Evolutionary conservation across 2,113 vertebrate genomes (phyloP).

Genomic region (Pseudolaguvia tuberculata): DNA sequence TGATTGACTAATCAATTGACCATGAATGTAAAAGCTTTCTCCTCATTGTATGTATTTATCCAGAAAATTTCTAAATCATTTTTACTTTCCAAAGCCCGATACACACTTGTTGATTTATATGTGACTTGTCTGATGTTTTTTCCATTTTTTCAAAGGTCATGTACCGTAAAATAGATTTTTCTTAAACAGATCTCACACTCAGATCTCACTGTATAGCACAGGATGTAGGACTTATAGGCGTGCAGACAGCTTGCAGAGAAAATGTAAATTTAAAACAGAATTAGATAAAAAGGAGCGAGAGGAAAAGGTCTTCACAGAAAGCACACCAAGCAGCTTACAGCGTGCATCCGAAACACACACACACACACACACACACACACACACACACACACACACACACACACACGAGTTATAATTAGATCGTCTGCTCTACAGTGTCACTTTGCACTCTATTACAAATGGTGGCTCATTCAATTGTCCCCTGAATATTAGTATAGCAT

Average conservation of each 20-base stretch:
- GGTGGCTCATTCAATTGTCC: neutral
- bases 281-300: slow-evolving; percentile 29
- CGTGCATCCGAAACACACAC: too few species aligned
- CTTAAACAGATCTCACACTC: too few species aligned
- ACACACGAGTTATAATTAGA: slow-evolving; percentile 16
- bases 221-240: neutral
- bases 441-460: slow-evolving; percentile 23
- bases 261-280: neutral
- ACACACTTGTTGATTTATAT: neutral
- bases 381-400: slow-evolving; percentile 35
- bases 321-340: neutral
- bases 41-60: neutral
- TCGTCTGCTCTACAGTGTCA: slow-evolving; percentile 22
- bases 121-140: neutral
- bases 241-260: neutral
- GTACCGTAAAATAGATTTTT: neutral
- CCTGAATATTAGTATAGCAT: neutral
- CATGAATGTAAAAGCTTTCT: too few species aligned
- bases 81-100: neutral
- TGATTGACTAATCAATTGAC: neutral
- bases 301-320: slow-evolving; percentile 30
- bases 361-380: too few species aligned
- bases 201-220: neutral
- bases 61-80: neutral
- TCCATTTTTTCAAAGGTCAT: neutral